These are phyloP conservation scores for Hemichromis elongatus DNA, from an alignment of 2,113 vertebrate species.

Conservation along the genomic window DNA sequence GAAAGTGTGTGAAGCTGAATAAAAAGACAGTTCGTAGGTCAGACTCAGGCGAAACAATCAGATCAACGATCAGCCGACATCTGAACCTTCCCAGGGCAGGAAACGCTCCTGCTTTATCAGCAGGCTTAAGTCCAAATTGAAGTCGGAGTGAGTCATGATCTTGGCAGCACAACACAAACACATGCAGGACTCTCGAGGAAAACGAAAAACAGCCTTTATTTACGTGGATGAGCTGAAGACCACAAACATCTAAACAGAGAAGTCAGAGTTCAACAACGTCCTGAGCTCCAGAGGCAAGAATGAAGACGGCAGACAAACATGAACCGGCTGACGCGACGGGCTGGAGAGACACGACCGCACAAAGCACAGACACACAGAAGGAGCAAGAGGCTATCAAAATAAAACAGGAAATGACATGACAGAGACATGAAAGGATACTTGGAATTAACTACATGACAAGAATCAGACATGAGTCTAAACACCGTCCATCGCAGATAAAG, in stretches of 20 bases:
- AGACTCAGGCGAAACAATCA: neutral
- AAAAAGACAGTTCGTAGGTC: neutral
- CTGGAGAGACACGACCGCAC: neutral
- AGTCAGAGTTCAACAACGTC: neutral
- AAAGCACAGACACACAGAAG: neutral
- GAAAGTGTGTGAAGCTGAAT: neutral
- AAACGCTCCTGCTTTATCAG: neutral
- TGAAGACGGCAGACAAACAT: neutral
- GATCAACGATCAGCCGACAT: accelerated
- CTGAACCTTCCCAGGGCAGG: neutral
- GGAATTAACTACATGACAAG: neutral
- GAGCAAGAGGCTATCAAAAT: neutral
- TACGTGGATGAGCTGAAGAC: too few species aligned
- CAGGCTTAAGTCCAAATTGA: neutral
- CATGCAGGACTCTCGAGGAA: neutral
- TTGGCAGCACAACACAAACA: neutral
- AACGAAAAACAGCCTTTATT: too few species aligned
- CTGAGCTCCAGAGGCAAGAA: neutral
- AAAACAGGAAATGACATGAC: neutral
- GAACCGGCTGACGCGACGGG: neutral
- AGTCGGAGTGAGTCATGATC: neutral
- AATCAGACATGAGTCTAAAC: neutral
- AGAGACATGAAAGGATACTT: accelerated
- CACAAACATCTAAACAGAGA: neutral
- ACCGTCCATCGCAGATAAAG: neutral